Evolutionary conservation across 2,888 invertebrate genomes (phyloP).

Genomic region (Polietes domitor): DNA sequence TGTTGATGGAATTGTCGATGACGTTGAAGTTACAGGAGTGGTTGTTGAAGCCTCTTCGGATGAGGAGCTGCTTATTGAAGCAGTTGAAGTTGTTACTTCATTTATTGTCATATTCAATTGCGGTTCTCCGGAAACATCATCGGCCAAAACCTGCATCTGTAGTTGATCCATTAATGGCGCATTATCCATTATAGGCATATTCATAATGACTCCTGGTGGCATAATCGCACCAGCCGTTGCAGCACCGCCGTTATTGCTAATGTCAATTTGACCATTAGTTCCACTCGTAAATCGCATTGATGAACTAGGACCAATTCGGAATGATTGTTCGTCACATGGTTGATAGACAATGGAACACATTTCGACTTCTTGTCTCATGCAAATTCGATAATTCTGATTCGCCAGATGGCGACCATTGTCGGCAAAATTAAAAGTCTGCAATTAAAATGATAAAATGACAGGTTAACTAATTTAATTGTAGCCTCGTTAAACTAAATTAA

Average conservation of each 20-base stretch:
- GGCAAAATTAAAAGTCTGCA: conserved; percentile 90
- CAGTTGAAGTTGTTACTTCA: background rate
- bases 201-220: background rate
- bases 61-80: background rate
- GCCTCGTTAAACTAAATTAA: no score
- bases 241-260: conserved; percentile 41
- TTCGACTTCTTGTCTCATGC: conserved; percentile 86
- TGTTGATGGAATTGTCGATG: conserved; percentile 17
- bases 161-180: conserved; percentile 29
- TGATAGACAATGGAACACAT: conserved; percentile 90
- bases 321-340: conserved; percentile 89
- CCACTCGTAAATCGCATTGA: background rate
- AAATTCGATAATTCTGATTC: conserved; percentile 89
- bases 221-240: conserved; percentile 25
- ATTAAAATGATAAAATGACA: no score
- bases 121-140: conserved; percentile 38
- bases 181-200: conserved; percentile 43
- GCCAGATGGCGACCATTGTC: conserved; percentile 91
- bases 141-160: conserved; percentile 45
- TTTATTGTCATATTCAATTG: conserved; percentile 6
- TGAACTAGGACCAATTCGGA: conserved; percentile 84
- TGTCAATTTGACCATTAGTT: conserved; percentile 16
- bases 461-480: no score
- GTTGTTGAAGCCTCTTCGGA: conserved; percentile 54
- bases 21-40: background rate